Evolutionary conservation across 2,797 vertebrate genomes (phyloP), one percentile per base, ranked within the genome.

Genomic region (Schizopygopsis pylzovi): DNA sequence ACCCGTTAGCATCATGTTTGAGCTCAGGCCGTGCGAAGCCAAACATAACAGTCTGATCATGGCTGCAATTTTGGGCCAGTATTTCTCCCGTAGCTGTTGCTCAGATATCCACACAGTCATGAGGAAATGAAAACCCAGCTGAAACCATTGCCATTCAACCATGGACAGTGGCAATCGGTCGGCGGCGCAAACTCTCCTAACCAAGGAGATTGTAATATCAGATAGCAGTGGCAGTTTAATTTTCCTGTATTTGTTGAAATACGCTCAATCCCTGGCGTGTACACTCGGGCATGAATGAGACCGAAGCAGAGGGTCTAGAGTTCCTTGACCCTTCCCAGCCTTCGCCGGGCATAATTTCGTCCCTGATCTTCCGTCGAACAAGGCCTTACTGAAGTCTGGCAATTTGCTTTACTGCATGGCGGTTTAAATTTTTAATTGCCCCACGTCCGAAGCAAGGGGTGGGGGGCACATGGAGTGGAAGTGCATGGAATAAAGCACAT

Each of bases 361-460:
- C 93, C 92, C 86, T 86, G 91, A 91, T 94, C 91, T 92, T 92
- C 85, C 85, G 87, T 92, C 87, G 89, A 89, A 95, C 94, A 94
- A 79, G 88, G 89, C 90, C 91, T 88, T 87, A 83, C 91, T 90
- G 92, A 94, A 92, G 93, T 90, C 86, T 82, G 71, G 89, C 92
- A 94, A 95, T 94, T 95, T 94, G 93, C 93, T 94, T 90, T 92
- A 93, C 92, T 93, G 89, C 91, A 85, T 83, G 83, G 49, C 88
- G 83, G 90, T 93, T 94, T 95, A 94, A 92, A 95, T 94, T 91
- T 95, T 94, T 95, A 94, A 95, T 95, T 94, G 93, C 91, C 91
- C 88, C 89, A 87, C 88, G 90, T 89, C 86, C 83, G 75, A 90
- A 90, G 90, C 86, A 6, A 78, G 83, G 87, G 79, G 25, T 1